A percentile compares a stretch with the other conserved stretches of the same genome.
Evolutionary conservation across 2,113 vertebrate species (phyloP).

Genomic region (Neotragus moschatus): DNA sequence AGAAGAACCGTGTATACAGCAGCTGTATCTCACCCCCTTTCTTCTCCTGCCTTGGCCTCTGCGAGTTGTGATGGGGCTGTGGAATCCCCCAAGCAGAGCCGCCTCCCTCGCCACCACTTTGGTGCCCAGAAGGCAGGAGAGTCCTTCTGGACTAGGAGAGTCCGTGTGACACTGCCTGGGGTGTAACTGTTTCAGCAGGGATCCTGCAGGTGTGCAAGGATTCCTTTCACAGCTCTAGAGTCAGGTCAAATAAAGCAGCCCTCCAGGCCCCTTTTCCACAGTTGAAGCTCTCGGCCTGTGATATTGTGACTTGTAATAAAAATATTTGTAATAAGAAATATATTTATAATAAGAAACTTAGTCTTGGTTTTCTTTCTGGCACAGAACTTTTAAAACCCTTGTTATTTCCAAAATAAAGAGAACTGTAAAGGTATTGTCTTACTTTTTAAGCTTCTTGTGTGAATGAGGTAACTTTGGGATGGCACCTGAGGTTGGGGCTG

Average conservation of each 20-base stretch:
- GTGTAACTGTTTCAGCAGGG: not conserved
- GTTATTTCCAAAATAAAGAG: not conserved
- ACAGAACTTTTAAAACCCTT: not conserved
- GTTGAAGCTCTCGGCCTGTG: not conserved
- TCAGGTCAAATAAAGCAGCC: not conserved
- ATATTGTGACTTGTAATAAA: not conserved
- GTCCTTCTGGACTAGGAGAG: not conserved
- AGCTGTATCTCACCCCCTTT: not conserved
- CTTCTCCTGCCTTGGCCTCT: not conserved
- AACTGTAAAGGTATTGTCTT: not conserved
- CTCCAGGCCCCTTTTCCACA: not conserved
- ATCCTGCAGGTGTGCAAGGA: not conserved
- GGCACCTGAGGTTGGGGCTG: not conserved
- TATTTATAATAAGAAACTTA: not conserved
- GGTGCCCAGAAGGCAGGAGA: not conserved
- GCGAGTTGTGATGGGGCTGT: not conserved
- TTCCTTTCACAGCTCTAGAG: not conserved
- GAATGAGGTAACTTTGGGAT: not conserved
- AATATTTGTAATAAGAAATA: not conserved
- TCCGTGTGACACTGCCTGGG: fast-evolving
- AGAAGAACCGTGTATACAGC: not conserved
- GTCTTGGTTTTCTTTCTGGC: not conserved
- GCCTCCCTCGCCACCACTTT: not conserved
- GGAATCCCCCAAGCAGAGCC: no score
- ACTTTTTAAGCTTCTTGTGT: not conserved